Evolutionary conservation across 2,797 vertebrate species (phyloP).

Genomic region (Rhyacichthys aspro): DNA sequence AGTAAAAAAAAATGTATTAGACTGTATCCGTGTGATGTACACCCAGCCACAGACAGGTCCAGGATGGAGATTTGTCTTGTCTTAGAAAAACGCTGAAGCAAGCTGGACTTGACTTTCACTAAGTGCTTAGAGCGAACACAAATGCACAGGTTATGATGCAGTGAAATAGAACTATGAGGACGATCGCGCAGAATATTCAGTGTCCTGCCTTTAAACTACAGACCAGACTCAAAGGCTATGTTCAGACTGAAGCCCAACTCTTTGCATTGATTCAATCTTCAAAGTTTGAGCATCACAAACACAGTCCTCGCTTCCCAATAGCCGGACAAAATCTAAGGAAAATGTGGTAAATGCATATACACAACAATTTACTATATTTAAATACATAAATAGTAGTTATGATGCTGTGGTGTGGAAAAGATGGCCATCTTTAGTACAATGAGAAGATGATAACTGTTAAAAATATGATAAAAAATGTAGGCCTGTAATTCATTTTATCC

Average conservation of each 20-base stretch:
- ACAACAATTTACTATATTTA: too few relatives aligned
- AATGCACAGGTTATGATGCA: constrained; percentile 10
- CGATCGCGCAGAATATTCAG: constrained; percentile 1
- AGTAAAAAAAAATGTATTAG: constrained; percentile 26
- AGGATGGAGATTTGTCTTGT: constrained; percentile 76
- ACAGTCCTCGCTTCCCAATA: too few relatives aligned
- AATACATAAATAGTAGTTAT: too few relatives aligned
- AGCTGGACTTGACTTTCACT: constrained; percentile 91
- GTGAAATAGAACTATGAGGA: constrained; percentile 17
- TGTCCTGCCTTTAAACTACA: constrained; percentile 32
- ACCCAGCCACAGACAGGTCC: constrained; percentile 30
- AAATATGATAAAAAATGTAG: too few relatives aligned
- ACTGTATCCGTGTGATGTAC: constrained; percentile 39
- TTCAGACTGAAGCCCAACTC: background rate
- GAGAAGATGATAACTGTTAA: too few relatives aligned
- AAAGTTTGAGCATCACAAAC: too few relatives aligned
- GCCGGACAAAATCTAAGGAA: too few relatives aligned
- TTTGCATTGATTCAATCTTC: too few relatives aligned
- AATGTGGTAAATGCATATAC: too few relatives aligned
- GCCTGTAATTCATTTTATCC: too few relatives aligned
- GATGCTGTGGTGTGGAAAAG: too few relatives aligned
- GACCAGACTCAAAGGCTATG: constrained; percentile 8
- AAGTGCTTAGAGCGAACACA: constrained; percentile 36
- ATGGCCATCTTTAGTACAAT: too few relatives aligned
- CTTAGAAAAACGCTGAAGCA: constrained; percentile 87